These are phyloP conservation scores for Cynaeus angustus DNA, from an alignment of 2,888 invertebrate genomes.

Conservation along the genomic window DNA sequence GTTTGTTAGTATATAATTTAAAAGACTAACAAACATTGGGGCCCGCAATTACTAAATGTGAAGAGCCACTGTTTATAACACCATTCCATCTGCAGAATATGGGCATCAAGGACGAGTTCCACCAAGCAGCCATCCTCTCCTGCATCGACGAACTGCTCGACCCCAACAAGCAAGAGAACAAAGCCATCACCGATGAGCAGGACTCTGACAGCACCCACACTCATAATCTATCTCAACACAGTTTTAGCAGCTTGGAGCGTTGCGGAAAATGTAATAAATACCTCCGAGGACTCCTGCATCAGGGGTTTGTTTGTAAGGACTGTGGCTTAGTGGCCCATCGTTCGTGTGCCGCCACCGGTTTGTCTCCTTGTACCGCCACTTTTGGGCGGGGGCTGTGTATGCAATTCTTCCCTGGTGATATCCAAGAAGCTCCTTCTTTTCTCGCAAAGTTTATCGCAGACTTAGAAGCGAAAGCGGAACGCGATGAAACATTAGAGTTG, in stretches of 20 bases:
- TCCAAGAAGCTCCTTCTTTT: conserved; percentile 74
- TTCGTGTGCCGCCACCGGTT: conserved; percentile 79
- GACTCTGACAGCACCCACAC: conserved; percentile 57
- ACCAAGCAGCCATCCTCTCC: conserved; percentile 80
- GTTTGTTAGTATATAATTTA: too few species aligned
- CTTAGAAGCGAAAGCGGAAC: conserved; percentile 76
- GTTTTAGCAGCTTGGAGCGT: conserved; percentile 79
- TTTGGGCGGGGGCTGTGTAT: conserved; percentile 79
- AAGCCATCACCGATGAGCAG: conserved; percentile 57
- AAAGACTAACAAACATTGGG: too few species aligned
- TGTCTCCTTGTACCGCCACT: conserved; percentile 71
- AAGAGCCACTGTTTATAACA: conserved; percentile 12
- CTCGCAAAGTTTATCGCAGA: conserved; percentile 76
- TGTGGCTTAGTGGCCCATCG: conserved; percentile 83
- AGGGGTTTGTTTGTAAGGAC: conserved; percentile 83
- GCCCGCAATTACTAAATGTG: too few species aligned
- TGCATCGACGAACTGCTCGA: conserved; percentile 78
- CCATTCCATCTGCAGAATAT: conserved; percentile 80
- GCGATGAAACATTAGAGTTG: conserved; percentile 74
- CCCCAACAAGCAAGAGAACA: conserved; percentile 65
- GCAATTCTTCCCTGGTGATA: conserved; percentile 75
- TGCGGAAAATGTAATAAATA: conserved; percentile 85
- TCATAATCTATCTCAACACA: conserved; percentile 76
- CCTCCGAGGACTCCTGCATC: conserved; percentile 80
- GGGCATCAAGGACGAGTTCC: conserved; percentile 84